A percentile compares a stretch with the other conserved stretches of the same genome.
Conservation (phyloP, 2,888 invertebrate species). For the Cistogaster globosa region DNA sequence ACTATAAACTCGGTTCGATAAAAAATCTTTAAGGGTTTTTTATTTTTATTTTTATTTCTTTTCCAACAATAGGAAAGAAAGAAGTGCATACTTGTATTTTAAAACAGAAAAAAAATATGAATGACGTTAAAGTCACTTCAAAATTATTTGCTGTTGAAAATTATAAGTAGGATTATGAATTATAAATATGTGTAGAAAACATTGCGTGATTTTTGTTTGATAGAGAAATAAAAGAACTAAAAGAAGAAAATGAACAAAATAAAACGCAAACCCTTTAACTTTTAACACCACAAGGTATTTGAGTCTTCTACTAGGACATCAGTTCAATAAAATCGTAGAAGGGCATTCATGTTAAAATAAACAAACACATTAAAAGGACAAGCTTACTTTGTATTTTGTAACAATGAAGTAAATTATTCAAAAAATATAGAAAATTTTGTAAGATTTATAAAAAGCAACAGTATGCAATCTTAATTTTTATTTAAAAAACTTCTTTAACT, state of each 20-base stretch:
- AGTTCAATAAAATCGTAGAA: neutral
- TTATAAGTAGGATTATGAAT: conserved; percentile 59
- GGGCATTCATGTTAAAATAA: no score
- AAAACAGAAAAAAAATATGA: conserved; percentile 43
- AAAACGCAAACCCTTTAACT: conserved; percentile 15
- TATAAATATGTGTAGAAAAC: conserved; percentile 53
- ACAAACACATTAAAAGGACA: no score
- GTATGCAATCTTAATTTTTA: no score
- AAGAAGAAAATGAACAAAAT: neutral
- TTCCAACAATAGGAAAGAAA: conserved; percentile 29
- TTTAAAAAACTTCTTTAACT: no score
- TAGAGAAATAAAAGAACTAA: conserved; percentile 8
- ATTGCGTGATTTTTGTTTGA: conserved; percentile 54
- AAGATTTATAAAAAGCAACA: no score
- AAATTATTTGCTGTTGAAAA: conserved; percentile 54
- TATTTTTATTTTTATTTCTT: conserved; percentile 22
- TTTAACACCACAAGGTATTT: no score
- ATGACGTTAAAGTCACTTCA: conserved; percentile 60
- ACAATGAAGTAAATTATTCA: no score
- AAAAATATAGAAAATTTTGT: no score
- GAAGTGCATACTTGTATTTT: conserved; percentile 13
- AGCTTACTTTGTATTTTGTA: no score
- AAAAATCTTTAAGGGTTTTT: conserved; percentile 33
- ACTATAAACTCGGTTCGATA: conserved; percentile 55
- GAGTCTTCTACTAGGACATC: neutral